phyloP scores from a whole-genome alignment of 2,113 vertebrate species.

The Rhynchopsitta pachyrhyncha region DNA sequence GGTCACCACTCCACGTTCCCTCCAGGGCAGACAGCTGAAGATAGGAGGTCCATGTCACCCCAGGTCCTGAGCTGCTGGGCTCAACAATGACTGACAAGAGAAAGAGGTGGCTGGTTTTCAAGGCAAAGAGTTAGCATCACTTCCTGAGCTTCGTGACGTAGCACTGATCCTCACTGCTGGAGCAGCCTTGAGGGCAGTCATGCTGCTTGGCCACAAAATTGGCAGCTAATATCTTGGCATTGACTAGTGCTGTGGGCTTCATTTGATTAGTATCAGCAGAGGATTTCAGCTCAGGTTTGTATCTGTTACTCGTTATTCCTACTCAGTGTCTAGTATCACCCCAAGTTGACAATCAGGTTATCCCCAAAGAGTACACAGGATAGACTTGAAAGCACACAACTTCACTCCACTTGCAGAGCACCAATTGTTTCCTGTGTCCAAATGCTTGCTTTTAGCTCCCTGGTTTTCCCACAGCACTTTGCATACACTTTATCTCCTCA shows the following conservation, averaged over 20 bases:
- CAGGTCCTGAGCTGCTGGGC: background rate
- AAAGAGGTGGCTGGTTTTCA: background rate
- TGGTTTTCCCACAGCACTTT: background rate
- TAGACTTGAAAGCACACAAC: background rate
- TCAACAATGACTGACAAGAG: background rate
- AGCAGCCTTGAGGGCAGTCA: background rate
- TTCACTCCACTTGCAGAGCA: background rate
- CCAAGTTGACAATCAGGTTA: background rate
- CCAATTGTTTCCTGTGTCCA: background rate
- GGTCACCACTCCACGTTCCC: background rate
- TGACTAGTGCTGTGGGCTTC: background rate
- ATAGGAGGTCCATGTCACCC: background rate
- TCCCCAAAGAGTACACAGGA: background rate
- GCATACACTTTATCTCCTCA: background rate
- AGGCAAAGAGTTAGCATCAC: background rate
- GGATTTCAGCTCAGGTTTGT: background rate
- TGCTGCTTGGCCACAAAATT: background rate
- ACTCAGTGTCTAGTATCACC: background rate
- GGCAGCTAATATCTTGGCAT: background rate
- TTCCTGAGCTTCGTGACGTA: background rate
- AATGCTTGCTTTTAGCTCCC: background rate
- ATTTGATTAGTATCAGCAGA: background rate
- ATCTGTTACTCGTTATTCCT: background rate
- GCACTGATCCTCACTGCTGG: fast-evolving
- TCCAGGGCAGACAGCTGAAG: background rate